Base-by-base conservation (phyloP, 2,888 invertebrate genomes). In the Branchipolynoe longqiensis region DNA sequence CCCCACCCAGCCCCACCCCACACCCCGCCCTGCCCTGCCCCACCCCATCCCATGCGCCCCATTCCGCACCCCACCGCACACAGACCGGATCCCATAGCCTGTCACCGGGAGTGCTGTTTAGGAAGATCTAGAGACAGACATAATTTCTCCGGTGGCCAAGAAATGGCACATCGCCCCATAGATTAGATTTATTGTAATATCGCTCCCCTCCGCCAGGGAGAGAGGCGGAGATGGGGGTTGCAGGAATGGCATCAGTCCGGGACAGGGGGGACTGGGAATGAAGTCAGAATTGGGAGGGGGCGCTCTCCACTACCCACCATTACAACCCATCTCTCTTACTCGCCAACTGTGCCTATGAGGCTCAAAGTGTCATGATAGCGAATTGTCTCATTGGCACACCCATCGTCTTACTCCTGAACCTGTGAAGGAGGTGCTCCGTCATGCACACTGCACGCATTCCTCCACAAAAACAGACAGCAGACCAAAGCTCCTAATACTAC, bases 171-270 rank as follows among this genome's bases (percentile, higher is more conserved):
- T 25, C 22, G n/a, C 6, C 25, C 38, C 38, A n/a, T 36, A 69
- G 69, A 69, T 69, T 69, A 69, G 69, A 69, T 33, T 69, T 69
- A 69, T 69, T 69, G 69, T 69, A 33, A 69, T 69, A 69, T 69
- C 69, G 69, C 18, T 12, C 22, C 2, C 62, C 62, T 0, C 36
- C 38, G 22, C 14, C 12, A 25, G 62, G 14, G 28, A n/a, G 14
- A 31, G 6, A 31, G 25, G 31, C 31, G 69, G 38, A 12, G 69
- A 36, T 33, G 38, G 69, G 36, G 12, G 1, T 8, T 33, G 6
- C 6, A 22, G 69, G 12, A n/a, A 38, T 1, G 69, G 69, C 22
- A 18, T 2, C 6, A 62, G 31, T 28, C 1, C 28, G 62, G 62
- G 62, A 14, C 25, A 58, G 25, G 62, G 62, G 25, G 18, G 25